Evolutionary conservation across 2,888 invertebrate genomes (phyloP), one percentile per base, ranked within the genome.

Genomic region (Sclerodermus sp.): DNA sequence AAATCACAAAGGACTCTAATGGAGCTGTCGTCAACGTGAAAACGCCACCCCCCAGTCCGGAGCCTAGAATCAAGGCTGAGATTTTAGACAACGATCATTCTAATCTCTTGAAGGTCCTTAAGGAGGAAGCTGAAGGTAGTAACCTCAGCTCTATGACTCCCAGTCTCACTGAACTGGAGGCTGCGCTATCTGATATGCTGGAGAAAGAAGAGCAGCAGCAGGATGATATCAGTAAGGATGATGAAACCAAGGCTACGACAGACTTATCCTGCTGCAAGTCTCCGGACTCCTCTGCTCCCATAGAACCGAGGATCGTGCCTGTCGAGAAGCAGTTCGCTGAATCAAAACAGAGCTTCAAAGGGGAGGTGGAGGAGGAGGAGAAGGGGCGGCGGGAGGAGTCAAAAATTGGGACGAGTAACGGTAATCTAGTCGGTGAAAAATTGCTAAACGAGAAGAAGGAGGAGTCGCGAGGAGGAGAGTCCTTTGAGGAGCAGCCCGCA

Each of bases 61-160:
- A 73, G 45, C 61, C 61, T 2, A 68, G 57, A 57, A 70, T 68
- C 42, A 67, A 64, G 18, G 55, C 68, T 0, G 64, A 66, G 41
- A 49, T 65, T 6, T 37, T 58, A 30, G 66, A 63, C 36, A 62
- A 62, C 18, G 73, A 74, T 47, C 62, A 71, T 38, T 70, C 68
- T 23, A 61, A 60, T 0, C 51, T 68, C 41, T 42, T 74, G 13
- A 74, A 70, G 44, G 64, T 72, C n/a, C 53, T 69, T 9, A 60
- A 65, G 15, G 73, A 68, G 12, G 71, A 67, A 13, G 55, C 58
- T 1, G 67, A 65, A 9, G 64, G 37, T 13, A 73, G 74, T 39
- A 73, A 75, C 53, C 55, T 73, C 34, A 75, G 74, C 46, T 77
- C 77, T 45, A 77, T 75, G 74, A 77, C 77, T 17, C 76, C 78